Conservation (phyloP, 2,113 vertebrate species). For the Pimephales promelas region DNA sequence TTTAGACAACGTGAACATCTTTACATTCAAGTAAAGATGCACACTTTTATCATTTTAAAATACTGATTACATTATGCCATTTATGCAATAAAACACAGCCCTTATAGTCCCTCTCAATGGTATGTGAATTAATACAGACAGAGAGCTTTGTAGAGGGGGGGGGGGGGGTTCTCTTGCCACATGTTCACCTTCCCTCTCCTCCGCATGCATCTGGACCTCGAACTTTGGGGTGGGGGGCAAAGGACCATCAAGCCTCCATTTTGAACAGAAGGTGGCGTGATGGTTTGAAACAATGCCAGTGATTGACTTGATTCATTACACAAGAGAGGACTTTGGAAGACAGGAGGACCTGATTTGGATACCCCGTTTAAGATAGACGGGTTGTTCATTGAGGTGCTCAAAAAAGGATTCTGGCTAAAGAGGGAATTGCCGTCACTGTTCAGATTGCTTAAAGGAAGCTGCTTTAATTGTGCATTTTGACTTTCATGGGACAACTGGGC, state of each 20-base stretch:
- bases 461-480: slow-evolving; percentile 68
- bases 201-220: slow-evolving; percentile 89
- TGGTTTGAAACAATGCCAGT: neutral
- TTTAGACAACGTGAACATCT: neutral
- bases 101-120: slow-evolving; percentile 13
- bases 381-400: slow-evolving; percentile 74
- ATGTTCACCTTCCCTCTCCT: slow-evolving; percentile 90
- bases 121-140: neutral
- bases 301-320: slow-evolving; percentile 19
- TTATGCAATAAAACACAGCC: neutral
- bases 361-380: slow-evolving; percentile 70
- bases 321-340: neutral
- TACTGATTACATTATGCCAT: too few species aligned
- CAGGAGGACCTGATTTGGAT: neutral
- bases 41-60: neutral
- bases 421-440: slow-evolving; percentile 65
- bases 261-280: neutral
- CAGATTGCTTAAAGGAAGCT: slow-evolving; percentile 76
- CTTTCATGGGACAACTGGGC: slow-evolving; percentile 78
- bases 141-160: neutral
- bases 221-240: slow-evolving; percentile 90
- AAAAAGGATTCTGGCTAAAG: slow-evolving; percentile 75
- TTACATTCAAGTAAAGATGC: neutral
- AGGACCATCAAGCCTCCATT: slow-evolving; percentile 82
- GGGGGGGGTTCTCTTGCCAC: neutral